Evolutionary conservation across 1,140 invertebrate genomes (phyloP), one percentile per base, ranked within the genome.

Genomic region (Drosophila pachea): DNA sequence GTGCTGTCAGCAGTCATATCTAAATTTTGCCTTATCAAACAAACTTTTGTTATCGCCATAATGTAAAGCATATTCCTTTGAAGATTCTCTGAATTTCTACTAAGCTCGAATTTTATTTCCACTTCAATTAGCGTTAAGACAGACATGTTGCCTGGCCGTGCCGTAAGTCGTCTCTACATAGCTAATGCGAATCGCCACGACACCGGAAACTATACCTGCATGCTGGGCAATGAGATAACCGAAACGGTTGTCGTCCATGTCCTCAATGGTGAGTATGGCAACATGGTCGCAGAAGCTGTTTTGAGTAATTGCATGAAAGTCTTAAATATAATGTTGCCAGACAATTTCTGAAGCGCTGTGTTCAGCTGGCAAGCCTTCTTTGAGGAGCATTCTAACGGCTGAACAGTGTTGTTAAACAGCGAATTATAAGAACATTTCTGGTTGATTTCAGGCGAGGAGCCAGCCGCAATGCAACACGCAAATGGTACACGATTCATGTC

Each of bases 201-300:
- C 87, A 95, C 95, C n/a, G 95, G 95, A 22, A 96, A 96, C 88
- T 97, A 96, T 88, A 95, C 94, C 52, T 97, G 95, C 78, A 92
- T 94, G 16, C 90, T 96, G 56, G 93, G 94, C 42, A 94, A 95
- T 68, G 93, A 95, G 58, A 94, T 95, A 7, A 92, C 93, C 29
- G 94, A 94, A 31, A 91, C 92, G 22, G 94, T 96, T 58, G 92
- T 93, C 64, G 94, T 97, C 32, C 95, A 96, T 89, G 94, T 97
- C 47, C 91, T 96, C 53, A 96, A 95, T 91, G 95, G 95, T 96
- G 90, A 91, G 91, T 68, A 0, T 0, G n/a, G 7, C 5, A 6
- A 38, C 7, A 7, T 14, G 12, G 8, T 0, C 9, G 2, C 7
- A 14, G 9, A 14, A 32, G 6, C 7, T 14, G 40, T 12, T 12